Evolutionary conservation across 1,140 invertebrate genomes (phyloP).

Genomic region (Drosophila teissieri): DNA sequence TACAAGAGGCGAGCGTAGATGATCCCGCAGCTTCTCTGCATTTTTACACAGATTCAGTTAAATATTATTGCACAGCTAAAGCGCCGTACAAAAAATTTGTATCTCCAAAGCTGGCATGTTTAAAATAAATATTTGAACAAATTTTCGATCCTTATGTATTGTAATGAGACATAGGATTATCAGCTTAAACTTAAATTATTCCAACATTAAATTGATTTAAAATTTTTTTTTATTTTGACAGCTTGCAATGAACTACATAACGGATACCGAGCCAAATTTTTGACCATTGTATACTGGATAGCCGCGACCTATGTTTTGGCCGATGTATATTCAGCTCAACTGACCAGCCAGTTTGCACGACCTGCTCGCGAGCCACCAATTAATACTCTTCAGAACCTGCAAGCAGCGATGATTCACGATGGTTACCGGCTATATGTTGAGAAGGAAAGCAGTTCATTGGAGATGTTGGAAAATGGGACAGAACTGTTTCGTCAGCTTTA

Average conservation of each 20-base stretch:
- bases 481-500: constrained; percentile 88
- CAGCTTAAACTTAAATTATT: too few relatives aligned
- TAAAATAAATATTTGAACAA: too few relatives aligned
- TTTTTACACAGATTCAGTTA: too few relatives aligned
- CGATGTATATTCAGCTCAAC: constrained; percentile 90
- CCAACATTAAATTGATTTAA: too few relatives aligned
- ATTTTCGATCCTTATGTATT: too few relatives aligned
- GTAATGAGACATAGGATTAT: too few relatives aligned
- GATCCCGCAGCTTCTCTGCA: too few relatives aligned
- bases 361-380: constrained; percentile 88
- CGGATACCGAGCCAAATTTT: constrained; percentile 87
- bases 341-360: constrained; percentile 89
- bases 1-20: too few relatives aligned
- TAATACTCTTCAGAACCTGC: constrained; percentile 87
- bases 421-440: constrained; percentile 88
- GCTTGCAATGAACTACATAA: constrained; percentile 85
- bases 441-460: constrained; percentile 88
- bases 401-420: constrained; percentile 87
- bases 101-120: too few relatives aligned
- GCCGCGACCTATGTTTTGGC: constrained; percentile 90
- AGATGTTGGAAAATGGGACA: constrained; percentile 91
- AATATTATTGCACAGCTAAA: too few relatives aligned
- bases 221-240: constrained; percentile 7
- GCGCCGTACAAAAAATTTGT: too few relatives aligned
- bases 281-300: constrained; percentile 87